Evolutionary conservation across 1,140 invertebrate species (phyloP), one percentile per base, ranked within the genome.

Genomic region (Hylaeus anthracinus): DNA sequence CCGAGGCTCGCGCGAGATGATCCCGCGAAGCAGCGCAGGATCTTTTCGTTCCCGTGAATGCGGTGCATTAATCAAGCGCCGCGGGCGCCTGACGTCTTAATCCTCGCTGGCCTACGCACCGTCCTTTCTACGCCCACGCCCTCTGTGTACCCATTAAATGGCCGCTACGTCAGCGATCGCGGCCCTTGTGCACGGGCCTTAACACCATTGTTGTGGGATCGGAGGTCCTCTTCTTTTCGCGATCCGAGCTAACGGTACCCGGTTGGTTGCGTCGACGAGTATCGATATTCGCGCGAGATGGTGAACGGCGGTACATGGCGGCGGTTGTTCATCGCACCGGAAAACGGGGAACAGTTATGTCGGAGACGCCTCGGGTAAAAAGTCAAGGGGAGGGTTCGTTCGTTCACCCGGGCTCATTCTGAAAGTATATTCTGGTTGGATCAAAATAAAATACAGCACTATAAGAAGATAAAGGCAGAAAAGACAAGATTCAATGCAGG

Each of bases 71-170:
- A 93, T 94, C 93, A 93, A 91, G 91, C 92, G 87, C 92, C 88
- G 83, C 92, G 88, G 92, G 92, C 91, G 92, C 91, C 86, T 90
- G 93, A 94, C 92, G 90, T 94, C 93, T 94, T 92, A 94, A 94
- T 94, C 90, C 91, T 86, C 88, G 85, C 78, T 85, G 69, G 83
- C 88, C 88, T 89, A 87, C 84, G 88, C 86, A 83, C 58, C 79
- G 72, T 87, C 78, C 72, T 83, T 41, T 79, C 72, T 82, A 89
- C 88, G 87, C 88, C 87, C 85, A 88, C 88, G 85, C 86, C 51
- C 77, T 88, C 86, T 82, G 71, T 87, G 85, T 87, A 84, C 64
- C 70, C 56, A 77, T 81, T 86, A 86, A 86, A 86, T 84, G 84
- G 56, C 83, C 72, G 69, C 74, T 79, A 86, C 80, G 80, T 83